Base-by-base conservation (phyloP, 1,140 invertebrate species). In the Papilio xuthus region DNA sequence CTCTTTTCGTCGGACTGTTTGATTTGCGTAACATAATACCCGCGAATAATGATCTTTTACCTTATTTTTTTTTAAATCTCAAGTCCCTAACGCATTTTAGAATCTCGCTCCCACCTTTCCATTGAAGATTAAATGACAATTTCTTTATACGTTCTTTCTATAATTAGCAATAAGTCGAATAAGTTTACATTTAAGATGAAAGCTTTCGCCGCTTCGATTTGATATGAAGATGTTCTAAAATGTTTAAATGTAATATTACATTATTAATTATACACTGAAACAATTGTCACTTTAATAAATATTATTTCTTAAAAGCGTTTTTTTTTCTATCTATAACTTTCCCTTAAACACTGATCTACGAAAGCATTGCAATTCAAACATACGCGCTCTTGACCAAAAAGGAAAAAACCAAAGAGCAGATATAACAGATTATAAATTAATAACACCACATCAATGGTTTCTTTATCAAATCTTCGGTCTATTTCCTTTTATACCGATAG, bases 21-120 rank as follows among this genome's bases (percentile, higher is more conserved):
- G 32, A 37, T 37, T 37, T 37, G 32, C 7, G 32, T 7, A 37
- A 37, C 32, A 7, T 37, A 37, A 37, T 37, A 37, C 4, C 32
- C 32, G 4, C 32, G 32, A 37, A 37, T 37, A 7, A n/a, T n/a
- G n/a, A n/a, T n/a, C n/a, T n/a, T n/a, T n/a, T n/a, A n/a, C n/a
- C n/a, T n/a, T n/a, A n/a, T n/a, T 41, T 41, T 41, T 50, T 15
- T 47, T 47, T 47, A 13, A 47, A 50, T 50, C 2, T 47, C 18
- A 50, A 53, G 20, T 20, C n/a, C 50, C 23, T 53, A 28, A 53
- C 6, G 26, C 9, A 74, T 1, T 41, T 15, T 42, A 37, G 53
- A 76, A 76, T 76, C 74, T 76, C 74, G 47, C 72, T 73, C 72
- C 74, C 74, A 76, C 74, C 74, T 76, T 53, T 63, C 18, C 15